Evolutionary conservation across 2,797 vertebrate genomes (phyloP).

Genomic region (Tamandua tetradactyla): DNA sequence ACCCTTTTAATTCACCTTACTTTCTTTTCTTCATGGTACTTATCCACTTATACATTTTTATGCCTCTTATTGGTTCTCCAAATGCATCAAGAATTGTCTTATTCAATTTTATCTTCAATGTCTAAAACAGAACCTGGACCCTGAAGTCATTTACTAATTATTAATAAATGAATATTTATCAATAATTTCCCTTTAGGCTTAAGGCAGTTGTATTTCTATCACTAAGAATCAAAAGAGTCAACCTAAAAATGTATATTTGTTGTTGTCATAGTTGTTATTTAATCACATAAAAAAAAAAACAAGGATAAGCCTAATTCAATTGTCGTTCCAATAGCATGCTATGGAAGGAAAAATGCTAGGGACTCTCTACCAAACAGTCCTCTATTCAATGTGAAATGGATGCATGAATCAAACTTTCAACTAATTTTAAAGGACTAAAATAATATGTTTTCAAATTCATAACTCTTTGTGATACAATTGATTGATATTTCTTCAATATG

Average conservation of each 20-base stretch:
- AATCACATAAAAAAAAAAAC: neutral
- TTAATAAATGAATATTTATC: conserved; percentile 3
- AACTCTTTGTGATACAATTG: neutral
- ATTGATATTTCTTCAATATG: neutral
- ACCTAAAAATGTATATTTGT: neutral
- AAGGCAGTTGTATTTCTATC: neutral
- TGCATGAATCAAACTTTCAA: neutral
- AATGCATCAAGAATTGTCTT: neutral
- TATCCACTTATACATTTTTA: neutral
- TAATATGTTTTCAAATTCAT: neutral
- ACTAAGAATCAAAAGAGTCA: conserved; percentile 8
- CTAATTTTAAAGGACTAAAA: neutral
- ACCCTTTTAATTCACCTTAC: neutral
- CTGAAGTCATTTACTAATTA: neutral
- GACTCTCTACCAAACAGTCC: neutral
- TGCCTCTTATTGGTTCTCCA: neutral
- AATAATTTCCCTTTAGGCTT: neutral
- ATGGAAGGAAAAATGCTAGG: neutral
- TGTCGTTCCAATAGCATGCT: neutral
- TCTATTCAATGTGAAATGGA: neutral
- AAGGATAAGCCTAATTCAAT: neutral
- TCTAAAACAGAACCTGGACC: neutral
- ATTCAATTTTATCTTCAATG: neutral
- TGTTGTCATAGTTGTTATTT: neutral
- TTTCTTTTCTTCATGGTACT: neutral